Evolutionary conservation across 2,113 vertebrate species (phyloP).

Genomic region (Corythornis madagascariensis): DNA sequence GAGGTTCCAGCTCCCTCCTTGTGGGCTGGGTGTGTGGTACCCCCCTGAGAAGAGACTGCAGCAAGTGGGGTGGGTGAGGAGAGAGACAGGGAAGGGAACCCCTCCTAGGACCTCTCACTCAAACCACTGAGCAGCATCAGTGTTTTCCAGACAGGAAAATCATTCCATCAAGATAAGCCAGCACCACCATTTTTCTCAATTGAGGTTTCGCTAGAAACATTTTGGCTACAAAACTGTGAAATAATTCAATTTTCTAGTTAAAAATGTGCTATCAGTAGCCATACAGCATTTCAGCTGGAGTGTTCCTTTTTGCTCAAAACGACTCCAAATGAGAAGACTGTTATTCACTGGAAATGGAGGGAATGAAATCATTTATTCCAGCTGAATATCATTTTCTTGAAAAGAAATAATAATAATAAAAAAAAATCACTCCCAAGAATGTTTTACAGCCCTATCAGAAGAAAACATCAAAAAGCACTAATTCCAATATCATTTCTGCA

Average conservation of each 20-base stretch:
- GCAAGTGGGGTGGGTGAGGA: neutral
- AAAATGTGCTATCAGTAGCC: neutral
- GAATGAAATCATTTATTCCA: conserved; percentile 15
- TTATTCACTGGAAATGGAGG: conserved; percentile 2
- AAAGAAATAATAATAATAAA: neutral
- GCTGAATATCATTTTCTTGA: conserved; percentile 5
- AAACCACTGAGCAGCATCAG: neutral
- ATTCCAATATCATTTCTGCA: neutral
- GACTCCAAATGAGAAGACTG: neutral
- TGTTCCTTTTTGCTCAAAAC: neutral
- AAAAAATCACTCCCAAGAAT: neutral
- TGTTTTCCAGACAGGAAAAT: neutral
- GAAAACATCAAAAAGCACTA: neutral
- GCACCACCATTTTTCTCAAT: neutral
- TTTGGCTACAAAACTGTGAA: neutral
- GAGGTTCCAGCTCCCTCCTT: neutral
- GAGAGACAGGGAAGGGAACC: neutral
- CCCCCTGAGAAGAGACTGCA: neutral
- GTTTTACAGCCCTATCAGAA: conserved; percentile 19
- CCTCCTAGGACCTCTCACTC: neutral
- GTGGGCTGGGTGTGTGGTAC: neutral
- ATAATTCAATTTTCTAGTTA: neutral
- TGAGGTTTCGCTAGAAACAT: neutral
- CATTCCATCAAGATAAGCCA: neutral
- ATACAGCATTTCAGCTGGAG: neutral